Base-by-base conservation (phyloP, 2,797 vertebrate genomes). In the Gadopsis marmoratus region DNA sequence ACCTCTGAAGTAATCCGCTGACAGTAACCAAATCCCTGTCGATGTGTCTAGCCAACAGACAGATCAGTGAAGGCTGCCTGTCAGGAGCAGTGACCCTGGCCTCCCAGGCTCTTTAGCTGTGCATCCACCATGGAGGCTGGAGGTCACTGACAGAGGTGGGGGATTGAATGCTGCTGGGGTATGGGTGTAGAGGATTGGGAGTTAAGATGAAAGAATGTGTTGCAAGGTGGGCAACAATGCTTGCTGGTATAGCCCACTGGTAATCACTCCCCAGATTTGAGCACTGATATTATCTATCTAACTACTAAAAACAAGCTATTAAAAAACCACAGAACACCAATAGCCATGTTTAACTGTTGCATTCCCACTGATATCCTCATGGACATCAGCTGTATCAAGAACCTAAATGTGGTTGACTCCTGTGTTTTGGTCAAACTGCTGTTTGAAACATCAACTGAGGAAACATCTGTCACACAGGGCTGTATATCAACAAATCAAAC, bases 21-120 rank as follows among this genome's bases (percentile, higher is more conserved):
- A 96, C 93, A 96, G 97, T 97, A 97, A 97, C 96, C 91, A 95
- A 96, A 97, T 96, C 94, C 94, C 83, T 89, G 93, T 94, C 86
- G 86, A 89, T 89, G 86, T 81, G 95, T 95, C 93, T 85, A 90
- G 94, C 82, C 86, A 77, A 83, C 89, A 90, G 90, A 86, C 82
- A 91, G 96, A 95, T 97, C 95, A 97, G 91, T 74, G 95, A 94
- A 95, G 96, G 95, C 95, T 96, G 95, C 93, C 91, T 96, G 96
- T 96, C 96, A 96, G 95, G 95, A 93, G 89, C 92, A 86, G 85
- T 95, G 93, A 95, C 94, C 95, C 95, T 85, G 95, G 95, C 94
- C 95, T 96, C 94, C 93, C 91, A 93, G 94, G 90, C 93, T 95
- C 86, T 78, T 94, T 95, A 90, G 94, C 91, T 92, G 94, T 95